A percentile compares a stretch with the other conserved stretches of the same genome.
Conservation (phyloP, 2,113 vertebrate species). For the Crotalus tigris region DNA sequence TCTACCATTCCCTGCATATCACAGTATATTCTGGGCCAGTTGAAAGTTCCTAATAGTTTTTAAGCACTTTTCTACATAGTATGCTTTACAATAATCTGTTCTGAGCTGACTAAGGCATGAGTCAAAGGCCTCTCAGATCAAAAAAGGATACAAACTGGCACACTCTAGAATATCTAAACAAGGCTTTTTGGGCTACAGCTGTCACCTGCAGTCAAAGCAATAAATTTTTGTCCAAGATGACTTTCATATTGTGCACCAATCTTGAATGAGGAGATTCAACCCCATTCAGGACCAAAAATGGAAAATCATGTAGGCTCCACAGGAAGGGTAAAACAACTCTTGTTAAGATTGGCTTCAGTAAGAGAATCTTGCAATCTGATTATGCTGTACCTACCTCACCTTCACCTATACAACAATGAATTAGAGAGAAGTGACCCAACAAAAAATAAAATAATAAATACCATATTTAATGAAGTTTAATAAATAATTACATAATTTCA, state of each 20-base stretch:
- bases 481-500: neutral
- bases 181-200: neutral
- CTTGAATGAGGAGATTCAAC: neutral
- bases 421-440: neutral
- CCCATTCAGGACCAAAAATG: neutral
- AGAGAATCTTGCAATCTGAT: neutral
- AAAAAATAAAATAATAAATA: neutral
- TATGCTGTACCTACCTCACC: neutral
- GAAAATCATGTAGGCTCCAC: neutral
- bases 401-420: neutral
- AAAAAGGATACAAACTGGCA: neutral
- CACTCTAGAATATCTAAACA: neutral
- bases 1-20: neutral
- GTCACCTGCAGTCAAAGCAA: neutral
- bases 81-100: neutral
- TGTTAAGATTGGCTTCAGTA: neutral
- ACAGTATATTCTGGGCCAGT: neutral
- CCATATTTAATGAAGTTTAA: neutral
- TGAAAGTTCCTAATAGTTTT: neutral
- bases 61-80: neutral
- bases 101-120: neutral
- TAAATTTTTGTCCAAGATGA: neutral
- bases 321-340: neutral
- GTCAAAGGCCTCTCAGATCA: neutral
- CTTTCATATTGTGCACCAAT: neutral